Conservation (phyloP, 1,140 invertebrate genomes). For the Propsilocerus akamusi region DNA sequence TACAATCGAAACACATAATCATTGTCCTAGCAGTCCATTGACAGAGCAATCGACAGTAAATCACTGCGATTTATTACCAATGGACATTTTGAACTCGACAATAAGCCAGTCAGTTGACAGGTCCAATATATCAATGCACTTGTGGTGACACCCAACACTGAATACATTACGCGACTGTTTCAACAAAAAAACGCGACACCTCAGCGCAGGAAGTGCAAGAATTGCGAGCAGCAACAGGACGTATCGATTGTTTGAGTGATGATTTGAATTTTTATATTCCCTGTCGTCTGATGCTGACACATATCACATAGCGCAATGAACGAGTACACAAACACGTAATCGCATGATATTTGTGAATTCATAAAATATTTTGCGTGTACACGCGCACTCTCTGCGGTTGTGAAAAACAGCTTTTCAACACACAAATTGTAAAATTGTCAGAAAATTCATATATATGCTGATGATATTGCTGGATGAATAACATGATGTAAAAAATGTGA, state of each 20-base stretch:
- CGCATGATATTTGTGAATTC: too few relatives aligned
- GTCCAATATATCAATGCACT: not conserved
- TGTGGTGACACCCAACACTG: not conserved
- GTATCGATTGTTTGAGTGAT: not conserved
- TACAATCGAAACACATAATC: not conserved
- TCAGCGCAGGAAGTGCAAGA: too few relatives aligned
- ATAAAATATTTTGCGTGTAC: too few relatives aligned
- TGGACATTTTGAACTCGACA: not conserved
- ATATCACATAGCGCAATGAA: too few relatives aligned
- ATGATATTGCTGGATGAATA: too few relatives aligned
- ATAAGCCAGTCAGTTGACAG: not conserved
- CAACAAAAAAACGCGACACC: too few relatives aligned
- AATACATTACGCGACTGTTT: not conserved
- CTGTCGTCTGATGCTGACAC: not conserved
- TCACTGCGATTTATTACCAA: not conserved
- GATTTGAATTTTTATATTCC: not conserved
- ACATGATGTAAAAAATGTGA: too few relatives aligned
- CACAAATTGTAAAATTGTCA: too few relatives aligned
- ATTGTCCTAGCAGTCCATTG: not conserved
- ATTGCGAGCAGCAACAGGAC: not conserved
- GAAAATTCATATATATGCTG: too few relatives aligned
- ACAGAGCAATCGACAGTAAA: not conserved
- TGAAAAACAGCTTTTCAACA: too few relatives aligned
- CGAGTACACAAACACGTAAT: too few relatives aligned
- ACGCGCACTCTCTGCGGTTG: too few relatives aligned